phyloP scores from a whole-genome alignment of 2,797 vertebrate species.

The Valencia hispanica region DNA sequence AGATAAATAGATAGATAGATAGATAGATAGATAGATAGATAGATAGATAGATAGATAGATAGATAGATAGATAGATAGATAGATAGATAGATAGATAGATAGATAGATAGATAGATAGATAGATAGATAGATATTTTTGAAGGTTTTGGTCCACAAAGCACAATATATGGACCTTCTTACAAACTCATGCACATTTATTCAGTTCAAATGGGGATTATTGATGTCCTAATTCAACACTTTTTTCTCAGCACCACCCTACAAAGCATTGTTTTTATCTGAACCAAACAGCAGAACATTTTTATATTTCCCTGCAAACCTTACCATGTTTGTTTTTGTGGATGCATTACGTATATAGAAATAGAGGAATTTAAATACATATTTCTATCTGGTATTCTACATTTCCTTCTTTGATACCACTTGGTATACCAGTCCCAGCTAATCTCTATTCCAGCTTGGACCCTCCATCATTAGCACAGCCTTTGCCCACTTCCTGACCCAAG shows the following conservation, averaged over 20 bases:
- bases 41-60: too few species aligned
- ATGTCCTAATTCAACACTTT: conserved; percentile 56
- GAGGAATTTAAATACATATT: neutral
- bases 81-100: too few species aligned
- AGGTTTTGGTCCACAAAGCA: neutral
- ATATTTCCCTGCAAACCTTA: conserved; percentile 20
- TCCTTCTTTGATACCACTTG: neutral
- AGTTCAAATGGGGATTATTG: conserved; percentile 41
- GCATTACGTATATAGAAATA: conserved; percentile 21
- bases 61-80: too few species aligned
- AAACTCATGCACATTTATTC: conserved; percentile 18
- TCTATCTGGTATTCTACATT: neutral
- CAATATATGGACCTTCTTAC: neutral
- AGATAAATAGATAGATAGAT: too few species aligned
- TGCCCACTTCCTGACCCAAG: conserved; percentile 3
- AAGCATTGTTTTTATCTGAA: conserved; percentile 8
- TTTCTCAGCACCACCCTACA: conserved; percentile 34
- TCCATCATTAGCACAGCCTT: conserved; percentile 38
- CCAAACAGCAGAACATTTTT: conserved; percentile 27
- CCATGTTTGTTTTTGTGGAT: conserved; percentile 19
- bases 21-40: too few species aligned
- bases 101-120: too few species aligned
- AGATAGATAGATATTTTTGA: too few species aligned
- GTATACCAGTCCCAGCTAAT: neutral
- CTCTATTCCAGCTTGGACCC: conserved; percentile 35